Percentiles rank a stretch among this genome's conserved stretches.
These are phyloP conservation scores for Yponomeuta malinellus DNA, from an alignment of 2,888 invertebrate species.

Conservation along the genomic window DNA sequence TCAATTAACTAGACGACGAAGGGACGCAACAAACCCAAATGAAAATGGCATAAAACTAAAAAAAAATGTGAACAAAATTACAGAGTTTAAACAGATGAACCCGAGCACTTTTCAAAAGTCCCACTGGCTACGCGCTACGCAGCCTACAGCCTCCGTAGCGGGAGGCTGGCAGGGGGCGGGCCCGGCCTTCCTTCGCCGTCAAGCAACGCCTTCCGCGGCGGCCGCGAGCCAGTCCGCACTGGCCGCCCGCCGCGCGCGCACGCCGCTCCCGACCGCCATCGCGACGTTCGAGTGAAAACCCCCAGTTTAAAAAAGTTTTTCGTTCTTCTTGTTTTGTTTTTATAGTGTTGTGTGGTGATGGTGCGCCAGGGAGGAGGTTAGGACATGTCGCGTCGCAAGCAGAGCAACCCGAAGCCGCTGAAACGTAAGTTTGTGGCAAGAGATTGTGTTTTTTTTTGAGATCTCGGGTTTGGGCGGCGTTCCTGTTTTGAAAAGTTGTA, in stretches of 20 bases:
- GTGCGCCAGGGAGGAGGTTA: conserved; percentile 23
- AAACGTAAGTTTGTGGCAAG: conserved; percentile 85
- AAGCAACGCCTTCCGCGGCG: conserved; percentile 5
- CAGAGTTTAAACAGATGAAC: no score
- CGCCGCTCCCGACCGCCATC: conserved; percentile 21
- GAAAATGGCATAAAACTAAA: no score
- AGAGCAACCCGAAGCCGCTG: conserved; percentile 96
- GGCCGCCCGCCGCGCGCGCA: conserved; percentile 35
- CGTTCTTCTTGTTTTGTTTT: background rate
- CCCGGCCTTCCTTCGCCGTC: background rate
- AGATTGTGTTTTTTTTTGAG: conserved; percentile 3
- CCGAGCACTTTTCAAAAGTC: no score
- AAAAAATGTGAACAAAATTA: no score
- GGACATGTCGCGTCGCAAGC: conserved; percentile 94
- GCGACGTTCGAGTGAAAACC: background rate
- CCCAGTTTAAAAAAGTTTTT: background rate
- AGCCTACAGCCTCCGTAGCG: background rate
- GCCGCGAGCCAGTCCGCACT: conserved; percentile 26
- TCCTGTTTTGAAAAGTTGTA: background rate
- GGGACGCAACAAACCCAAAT: no score
- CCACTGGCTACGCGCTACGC: background rate
- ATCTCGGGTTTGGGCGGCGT: background rate
- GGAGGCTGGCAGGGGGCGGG: conserved; percentile 12
- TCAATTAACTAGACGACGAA: no score
- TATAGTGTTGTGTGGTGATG: conserved; percentile 18